Conservation (phyloP, 23 tunicate genomes). For the Styela clava region DNA sequence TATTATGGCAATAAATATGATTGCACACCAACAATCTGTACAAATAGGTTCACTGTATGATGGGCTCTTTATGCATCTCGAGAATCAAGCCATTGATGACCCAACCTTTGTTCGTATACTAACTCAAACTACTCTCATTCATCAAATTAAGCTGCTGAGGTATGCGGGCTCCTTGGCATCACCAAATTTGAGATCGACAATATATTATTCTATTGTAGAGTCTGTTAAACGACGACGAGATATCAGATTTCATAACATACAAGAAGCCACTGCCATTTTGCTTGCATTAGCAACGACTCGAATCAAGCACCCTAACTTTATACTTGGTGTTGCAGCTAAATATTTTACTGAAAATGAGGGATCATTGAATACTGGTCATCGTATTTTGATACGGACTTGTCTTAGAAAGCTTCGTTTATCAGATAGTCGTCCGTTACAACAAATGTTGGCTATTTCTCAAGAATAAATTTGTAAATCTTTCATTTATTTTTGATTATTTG, state of each 20-base stretch:
- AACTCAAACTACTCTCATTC: neutral
- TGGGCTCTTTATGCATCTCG: slow-evolving; percentile 44
- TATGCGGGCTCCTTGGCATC: neutral
- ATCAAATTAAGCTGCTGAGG: neutral
- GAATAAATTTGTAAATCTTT: too few species aligned
- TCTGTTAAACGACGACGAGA: neutral
- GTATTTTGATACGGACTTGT: neutral
- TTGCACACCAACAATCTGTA: neutral
- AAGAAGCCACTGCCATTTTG: neutral
- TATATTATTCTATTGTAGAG: neutral
- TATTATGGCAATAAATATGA: slow-evolving; percentile 6
- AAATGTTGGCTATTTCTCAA: too few species aligned
- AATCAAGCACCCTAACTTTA: neutral
- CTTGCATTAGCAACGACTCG: neutral
- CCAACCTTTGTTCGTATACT: neutral
- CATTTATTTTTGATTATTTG: too few species aligned
- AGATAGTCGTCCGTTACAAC: too few species aligned
- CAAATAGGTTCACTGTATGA: slow-evolving; percentile 20
- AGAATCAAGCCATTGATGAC: slow-evolving; percentile 41
- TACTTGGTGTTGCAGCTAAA: neutral
- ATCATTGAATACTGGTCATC: neutral
- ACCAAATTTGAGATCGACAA: neutral
- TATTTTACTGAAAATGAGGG: neutral
- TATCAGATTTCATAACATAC: neutral
- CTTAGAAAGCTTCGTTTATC: neutral